Conservation (phyloP, 2,113 vertebrate species). For the Rutilus rutilus region DNA sequence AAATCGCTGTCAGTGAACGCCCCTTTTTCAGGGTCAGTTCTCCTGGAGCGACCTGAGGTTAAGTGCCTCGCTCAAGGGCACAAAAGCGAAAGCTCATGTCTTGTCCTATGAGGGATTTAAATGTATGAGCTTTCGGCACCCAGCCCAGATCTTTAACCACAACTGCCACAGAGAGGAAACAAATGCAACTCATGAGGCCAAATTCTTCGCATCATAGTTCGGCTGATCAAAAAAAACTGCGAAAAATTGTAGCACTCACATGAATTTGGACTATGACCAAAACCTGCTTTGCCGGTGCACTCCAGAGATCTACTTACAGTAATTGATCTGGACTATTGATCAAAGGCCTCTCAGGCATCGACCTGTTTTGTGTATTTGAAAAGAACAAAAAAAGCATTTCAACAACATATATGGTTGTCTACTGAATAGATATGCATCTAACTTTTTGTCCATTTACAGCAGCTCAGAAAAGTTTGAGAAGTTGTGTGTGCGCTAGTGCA, state of each 20-base stretch:
- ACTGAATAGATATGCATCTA: neutral
- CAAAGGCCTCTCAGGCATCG: constrained; percentile 8
- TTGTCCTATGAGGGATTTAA: neutral
- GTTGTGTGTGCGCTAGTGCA: neutral
- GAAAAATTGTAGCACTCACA: neutral
- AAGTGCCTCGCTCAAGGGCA: neutral
- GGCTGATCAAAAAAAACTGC: neutral
- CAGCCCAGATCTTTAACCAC: neutral
- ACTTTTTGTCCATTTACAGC: neutral
- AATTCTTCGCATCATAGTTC: neutral
- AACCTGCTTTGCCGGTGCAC: neutral
- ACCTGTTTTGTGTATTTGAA: neutral
- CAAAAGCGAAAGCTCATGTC: neutral
- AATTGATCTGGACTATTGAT: constrained; percentile 28
- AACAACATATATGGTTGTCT: neutral
- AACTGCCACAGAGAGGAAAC: neutral
- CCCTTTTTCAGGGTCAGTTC: neutral
- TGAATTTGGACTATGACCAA: constrained; percentile 9
- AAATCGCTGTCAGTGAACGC: neutral
- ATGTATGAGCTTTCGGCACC: neutral
- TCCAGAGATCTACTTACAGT: constrained; percentile 26
- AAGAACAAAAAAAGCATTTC: neutral
- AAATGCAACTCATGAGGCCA: neutral
- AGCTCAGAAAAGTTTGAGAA: neutral
- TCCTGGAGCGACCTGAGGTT: neutral